Base-by-base conservation (phyloP, 2,797 vertebrate species). In the Sebastes cheni region DNA sequence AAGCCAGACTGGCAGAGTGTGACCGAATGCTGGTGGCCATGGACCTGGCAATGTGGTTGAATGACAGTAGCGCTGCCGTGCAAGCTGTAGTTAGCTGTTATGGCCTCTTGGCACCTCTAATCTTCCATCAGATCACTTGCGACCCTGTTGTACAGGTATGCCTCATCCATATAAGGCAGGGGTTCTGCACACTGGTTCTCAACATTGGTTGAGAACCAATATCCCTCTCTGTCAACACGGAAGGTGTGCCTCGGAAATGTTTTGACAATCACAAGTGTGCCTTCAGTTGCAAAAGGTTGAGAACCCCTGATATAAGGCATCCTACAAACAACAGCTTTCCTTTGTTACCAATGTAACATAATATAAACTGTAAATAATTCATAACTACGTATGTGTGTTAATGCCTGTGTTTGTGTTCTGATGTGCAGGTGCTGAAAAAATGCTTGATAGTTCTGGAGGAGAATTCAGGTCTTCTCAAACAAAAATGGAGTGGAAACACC, bases 61-160 rank as follows among this genome's bases (percentile, higher is more conserved):
- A 96, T 58, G 94, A 99, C 80, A 81, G 87, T 20, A 93, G 80
- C 67, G 94, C 93, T 23, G 86, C 92, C 18, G 89, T 99, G 77
- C 97, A 99, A 91, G 96, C 96, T 85, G 95, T 97, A 80, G 96
- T 97, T 64, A 95, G 91, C 32, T 99, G 97, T 86, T 99, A 99
- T 1, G 95, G 96, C 39, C 96, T 99, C 67, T 94, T 99, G 34
- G 93, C 94, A 70, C 98, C 98, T 25, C 82, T 99, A 54, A 97
- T 99, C 87, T 99, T 97, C 88, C 96, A 98, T 94, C 97, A 96
- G 89, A 96, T 99, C 73, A 81, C 91, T 74, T 95, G 95, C 73
- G 87, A 96, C 20, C 92, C 95, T 55, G 93, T 96, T 32, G 89
- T 97, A 75, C 95, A 99, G 97, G 98, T 99, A 86, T 56, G 66